Evolutionary conservation across 2,113 vertebrate species (phyloP).

Genomic region (Pseudopodoces humilis): DNA sequence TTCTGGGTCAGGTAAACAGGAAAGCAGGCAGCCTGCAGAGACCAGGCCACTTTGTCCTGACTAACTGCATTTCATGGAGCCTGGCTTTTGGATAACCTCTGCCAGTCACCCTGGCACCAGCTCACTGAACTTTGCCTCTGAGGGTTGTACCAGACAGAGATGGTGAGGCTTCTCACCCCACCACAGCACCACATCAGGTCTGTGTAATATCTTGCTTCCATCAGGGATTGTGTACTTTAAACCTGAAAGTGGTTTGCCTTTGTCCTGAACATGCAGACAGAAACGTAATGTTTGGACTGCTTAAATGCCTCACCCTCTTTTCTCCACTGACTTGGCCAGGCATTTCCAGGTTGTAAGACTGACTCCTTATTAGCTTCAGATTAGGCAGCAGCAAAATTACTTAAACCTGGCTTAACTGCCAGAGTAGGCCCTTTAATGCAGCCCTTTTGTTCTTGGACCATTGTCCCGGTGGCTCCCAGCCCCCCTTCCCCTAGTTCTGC

Average conservation of each 20-base stretch:
- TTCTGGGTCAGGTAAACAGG: background rate
- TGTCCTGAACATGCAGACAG: fast-evolving
- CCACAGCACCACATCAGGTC: background rate
- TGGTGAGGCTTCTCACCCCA: background rate
- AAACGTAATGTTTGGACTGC: background rate
- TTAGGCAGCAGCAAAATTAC: background rate
- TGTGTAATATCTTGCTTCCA: background rate
- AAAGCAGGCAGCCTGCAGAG: background rate
- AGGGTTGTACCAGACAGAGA: background rate
- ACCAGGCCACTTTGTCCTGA: background rate
- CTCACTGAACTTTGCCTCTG: background rate
- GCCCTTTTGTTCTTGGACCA: background rate
- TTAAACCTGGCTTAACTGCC: background rate
- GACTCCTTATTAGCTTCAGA: background rate
- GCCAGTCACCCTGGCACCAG: background rate
- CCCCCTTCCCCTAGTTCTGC: background rate
- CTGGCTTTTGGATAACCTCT: slow-evolving; percentile 35
- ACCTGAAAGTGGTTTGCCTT: background rate
- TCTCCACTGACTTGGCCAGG: background rate
- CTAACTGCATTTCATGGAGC: background rate
- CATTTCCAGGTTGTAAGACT: background rate
- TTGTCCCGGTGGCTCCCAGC: background rate
- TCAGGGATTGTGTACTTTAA: background rate
- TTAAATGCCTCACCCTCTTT: background rate
- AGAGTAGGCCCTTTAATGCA: background rate